Percentiles rank a stretch among this genome's conserved stretches.
Conservation (phyloP, 2,888 invertebrate genomes). For the Balanococcus diminutus region DNA sequence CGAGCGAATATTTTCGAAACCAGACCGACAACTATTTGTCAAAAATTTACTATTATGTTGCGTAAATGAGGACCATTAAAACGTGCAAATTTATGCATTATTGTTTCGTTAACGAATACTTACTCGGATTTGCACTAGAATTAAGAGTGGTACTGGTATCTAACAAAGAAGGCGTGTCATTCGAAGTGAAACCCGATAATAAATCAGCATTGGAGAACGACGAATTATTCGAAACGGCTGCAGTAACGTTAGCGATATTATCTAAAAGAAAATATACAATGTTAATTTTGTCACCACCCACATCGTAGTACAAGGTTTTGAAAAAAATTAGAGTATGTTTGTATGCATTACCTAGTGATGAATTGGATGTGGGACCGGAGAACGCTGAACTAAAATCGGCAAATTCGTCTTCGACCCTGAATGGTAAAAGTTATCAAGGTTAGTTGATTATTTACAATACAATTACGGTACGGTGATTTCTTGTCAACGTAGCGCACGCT, state of each 20-base stretch:
- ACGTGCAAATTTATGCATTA: conserved; percentile 26
- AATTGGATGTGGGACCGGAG: conserved; percentile 58
- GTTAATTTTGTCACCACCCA: neutral
- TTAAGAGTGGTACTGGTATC: conserved; percentile 40
- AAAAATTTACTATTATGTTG: neutral
- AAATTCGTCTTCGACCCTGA: conserved; percentile 68
- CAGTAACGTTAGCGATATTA: neutral
- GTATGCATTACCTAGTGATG: neutral
- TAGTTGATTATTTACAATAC: neutral
- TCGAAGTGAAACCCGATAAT: conserved; percentile 35
- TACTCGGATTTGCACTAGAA: conserved; percentile 36
- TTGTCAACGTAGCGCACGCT: neutral
- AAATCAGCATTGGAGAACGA: conserved; percentile 48
- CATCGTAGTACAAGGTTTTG: neutral
- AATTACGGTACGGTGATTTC: conserved; percentile 2
- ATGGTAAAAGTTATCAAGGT: neutral
- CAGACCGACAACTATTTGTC: neutral
- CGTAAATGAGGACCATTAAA: neutral
- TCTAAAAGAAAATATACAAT: neutral
- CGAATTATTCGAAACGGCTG: conserved; percentile 30
- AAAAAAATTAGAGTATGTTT: neutral
- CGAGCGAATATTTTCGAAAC: neutral
- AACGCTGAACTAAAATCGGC: conserved; percentile 83
- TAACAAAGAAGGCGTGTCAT: conserved; percentile 28
- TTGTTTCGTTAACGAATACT: conserved; percentile 5